Evolutionary conservation across 2,113 vertebrate genomes (phyloP), one percentile per base, ranked within the genome.

Genomic region (Vulpes ferrilata): DNA sequence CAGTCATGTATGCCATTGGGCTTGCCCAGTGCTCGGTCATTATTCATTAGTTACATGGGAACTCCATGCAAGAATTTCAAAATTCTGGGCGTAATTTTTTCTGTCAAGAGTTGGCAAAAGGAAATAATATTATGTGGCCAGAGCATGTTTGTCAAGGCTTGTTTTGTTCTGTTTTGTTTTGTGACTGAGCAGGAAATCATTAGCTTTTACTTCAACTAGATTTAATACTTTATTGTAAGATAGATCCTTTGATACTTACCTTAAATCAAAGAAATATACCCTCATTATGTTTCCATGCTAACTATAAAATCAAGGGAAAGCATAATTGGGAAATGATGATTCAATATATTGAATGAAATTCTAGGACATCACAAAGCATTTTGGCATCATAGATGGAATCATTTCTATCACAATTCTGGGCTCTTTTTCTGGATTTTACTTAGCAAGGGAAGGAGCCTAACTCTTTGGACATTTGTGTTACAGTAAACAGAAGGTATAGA

Each of bases 71-170:
- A 96, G 83, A 95, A 90, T 98, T 98, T 97, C 81, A 90, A 97
- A 97, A 97, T 98, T 92, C 96, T 84, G 83, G 95, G 62, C 43
- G 90, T 79, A 86, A 89, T 96, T 98, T 98, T 98, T 98, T 98
- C 96, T 97, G 95, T 97, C 94, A 97, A 96, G 74, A 60, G 22
- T 53, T 95, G 60, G 80, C 12, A 97, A 98, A 97, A 59, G n/a
- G 25, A 95, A 97, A 92, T 5, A 95, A 90, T 12, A 95, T 88
- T 62, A 95, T 64, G 11, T 30, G 92, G 9, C 11, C 35, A 11
- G 7, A 27, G 15, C 6, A 6, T 89, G 22, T 88, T 79, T 2
- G 19, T 90, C 59, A 55, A 90, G 83, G 25, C 35, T 90, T 97
- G 32, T 60, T 35, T 64, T 48, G 48, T 48, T 64, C 25, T 16